Evolutionary conservation across 2,888 invertebrate species (phyloP), one percentile per base, ranked within the genome.

Genomic region (Caenorhabditis becei): DNA sequence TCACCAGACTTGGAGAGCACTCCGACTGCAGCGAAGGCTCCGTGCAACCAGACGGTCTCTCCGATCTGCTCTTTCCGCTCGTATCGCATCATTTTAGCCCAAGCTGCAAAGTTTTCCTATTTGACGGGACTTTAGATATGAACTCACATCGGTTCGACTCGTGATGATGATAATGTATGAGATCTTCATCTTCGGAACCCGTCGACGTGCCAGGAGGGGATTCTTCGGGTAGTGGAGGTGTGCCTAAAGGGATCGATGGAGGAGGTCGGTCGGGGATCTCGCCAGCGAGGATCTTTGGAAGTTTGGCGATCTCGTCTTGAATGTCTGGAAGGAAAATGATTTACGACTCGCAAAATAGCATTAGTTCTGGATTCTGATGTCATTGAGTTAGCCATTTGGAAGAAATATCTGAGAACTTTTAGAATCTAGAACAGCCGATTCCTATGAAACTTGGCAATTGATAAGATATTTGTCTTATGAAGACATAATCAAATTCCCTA

Each of bases 11-110:
- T 70, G 3, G 85, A 72, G 18, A 83, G 51, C 24, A 85, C 67
- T 24, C 85, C 83, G 24, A 83, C 71, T 24, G 89, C 89, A 5
- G 87, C 89, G 63, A 90, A 89, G 41, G 87, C 83, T 7, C 90
- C 90, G 23, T 86, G 83, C 61, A 90, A 67, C 53, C 84, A 77
- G 16, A 90, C 87, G 24, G 86, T 80, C 18, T 90, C 90, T n/a
- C 88, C 89, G 24, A 90, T 82, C 41, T 87, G 81, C 66, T 90
- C 89, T 61, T 88, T 88, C 44, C 86, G 70, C 77, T 90, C 89
- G 85, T 87, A 90, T 54, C 90, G 80, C 28, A 88, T 86, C 79
- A 90, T 77, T 20, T 87, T 84, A 14, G 86, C 90, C 90, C 90
- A 90, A 14, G 88, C 90, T 90, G 79, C 63, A 89, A 83, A 37